phyloP scores from a whole-genome alignment of 2,888 invertebrate species.

The Latrodectus hesperus region DNA sequence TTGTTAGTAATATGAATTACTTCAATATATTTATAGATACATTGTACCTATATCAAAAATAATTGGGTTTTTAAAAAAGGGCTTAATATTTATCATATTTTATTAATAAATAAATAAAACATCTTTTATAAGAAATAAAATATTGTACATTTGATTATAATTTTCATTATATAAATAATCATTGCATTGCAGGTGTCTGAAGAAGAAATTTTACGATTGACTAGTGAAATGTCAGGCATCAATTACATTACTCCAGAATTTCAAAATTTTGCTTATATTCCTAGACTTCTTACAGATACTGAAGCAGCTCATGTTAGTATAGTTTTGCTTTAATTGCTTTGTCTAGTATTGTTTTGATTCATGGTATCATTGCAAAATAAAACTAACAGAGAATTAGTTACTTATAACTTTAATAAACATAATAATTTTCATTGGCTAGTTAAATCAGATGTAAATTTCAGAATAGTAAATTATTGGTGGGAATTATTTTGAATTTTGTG shows the following conservation, averaged over 20 bases:
- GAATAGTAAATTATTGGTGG: no score
- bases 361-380: no score
- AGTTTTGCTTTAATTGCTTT: conserved; percentile 74
- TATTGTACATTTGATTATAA: conserved; percentile 54
- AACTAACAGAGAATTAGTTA: no score
- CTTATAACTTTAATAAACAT: no score
- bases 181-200: conserved; percentile 56
- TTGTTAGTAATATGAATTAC: no score
- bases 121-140: neutral
- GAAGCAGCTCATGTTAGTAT: conserved; percentile 74
- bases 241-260: conserved; percentile 70
- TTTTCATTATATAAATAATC: conserved; percentile 19
- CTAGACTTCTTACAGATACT: conserved; percentile 75
- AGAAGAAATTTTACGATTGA: conserved; percentile 60
- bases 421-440: no score
- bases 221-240: conserved; percentile 31
- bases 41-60: no score
- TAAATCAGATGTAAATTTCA: no score
- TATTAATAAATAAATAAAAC: neutral
- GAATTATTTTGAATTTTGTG: no score
- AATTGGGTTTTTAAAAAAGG: no score
- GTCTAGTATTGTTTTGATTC: conserved; percentile 69
- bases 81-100: neutral
- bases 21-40: no score
- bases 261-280: conserved; percentile 72